Evolutionary conservation across 2,888 invertebrate species (phyloP), one percentile per base, ranked within the genome.

Genomic region (Drosophila atripex): DNA sequence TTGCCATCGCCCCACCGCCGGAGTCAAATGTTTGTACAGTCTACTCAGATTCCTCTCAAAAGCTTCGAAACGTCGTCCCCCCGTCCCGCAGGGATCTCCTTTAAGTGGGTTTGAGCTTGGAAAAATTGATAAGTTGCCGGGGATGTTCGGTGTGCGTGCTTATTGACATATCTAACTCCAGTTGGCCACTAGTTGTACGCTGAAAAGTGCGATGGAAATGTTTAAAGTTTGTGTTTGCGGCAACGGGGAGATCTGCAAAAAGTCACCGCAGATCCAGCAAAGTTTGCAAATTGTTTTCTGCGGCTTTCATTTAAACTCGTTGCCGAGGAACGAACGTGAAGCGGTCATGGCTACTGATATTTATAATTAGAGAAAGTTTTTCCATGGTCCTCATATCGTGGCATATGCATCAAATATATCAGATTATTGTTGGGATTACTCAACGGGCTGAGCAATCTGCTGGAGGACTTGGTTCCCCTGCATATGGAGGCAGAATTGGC

Each of bases 21-120:
- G 32, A 61, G 70, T 57, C 73, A 71, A 77, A 82, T 76, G 75
- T 74, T 77, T 80, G 85, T 73, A 57, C 66, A 66, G 70, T 75
- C 60, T 57, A 16, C 30, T 32, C 70, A 61, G 35, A 43, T 53
- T 45, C 45, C 45, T 18, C 50, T 41, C 39, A 41, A 18, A 41
- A 41, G 39, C 18, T 16, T 28, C 21, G 38, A 11, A 14, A 23
- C 35, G n/a, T 0, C 7, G n/a, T 35, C 41, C 21, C 12, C 23
- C 45, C 32, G 21, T 46, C 38, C 61, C 21, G 9, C 39, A 9
- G 49, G 53, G 30, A 39, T 58, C 64, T 35, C 25, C 49, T 55
- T 55, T 47, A 52, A 55, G 49, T 65, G 57, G 53, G 51, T 39
- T 51, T 60, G 63, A 47, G 49, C 49, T 54, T 45, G 61, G 35